phyloP scores from a whole-genome alignment of 2,113 vertebrate genomes.

The Vidua chalybeata region DNA sequence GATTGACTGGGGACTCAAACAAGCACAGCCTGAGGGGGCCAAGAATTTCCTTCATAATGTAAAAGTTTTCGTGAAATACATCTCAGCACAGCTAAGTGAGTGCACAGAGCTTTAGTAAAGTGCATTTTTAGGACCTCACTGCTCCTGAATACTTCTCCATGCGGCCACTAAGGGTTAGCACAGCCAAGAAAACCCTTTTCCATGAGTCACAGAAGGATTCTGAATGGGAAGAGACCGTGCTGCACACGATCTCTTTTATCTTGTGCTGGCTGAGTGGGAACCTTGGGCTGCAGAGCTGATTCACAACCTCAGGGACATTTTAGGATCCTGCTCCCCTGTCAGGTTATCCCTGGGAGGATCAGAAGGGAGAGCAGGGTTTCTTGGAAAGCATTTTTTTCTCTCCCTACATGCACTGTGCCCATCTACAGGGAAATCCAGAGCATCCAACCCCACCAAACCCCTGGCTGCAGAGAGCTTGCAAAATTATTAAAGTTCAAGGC shows the following conservation, averaged over 20 bases:
- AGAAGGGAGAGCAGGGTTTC: background rate
- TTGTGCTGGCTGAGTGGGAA: background rate
- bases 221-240: background rate
- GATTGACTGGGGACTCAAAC: accelerated
- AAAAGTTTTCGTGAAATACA: background rate
- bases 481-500: background rate
- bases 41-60: accelerated
- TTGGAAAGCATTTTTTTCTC: background rate
- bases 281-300: background rate
- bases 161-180: background rate
- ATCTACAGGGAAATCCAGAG: accelerated
- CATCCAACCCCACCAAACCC: background rate
- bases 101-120: background rate
- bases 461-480: background rate
- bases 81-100: background rate
- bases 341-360: background rate
- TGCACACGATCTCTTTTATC: background rate
- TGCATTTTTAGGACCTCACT: background rate
- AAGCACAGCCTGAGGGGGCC: background rate
- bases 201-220: background rate
- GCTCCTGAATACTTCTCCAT: background rate
- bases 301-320: background rate
- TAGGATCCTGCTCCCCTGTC: background rate
- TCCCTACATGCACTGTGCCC: background rate
- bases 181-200: background rate